Percentiles rank a stretch among this genome's conserved stretches.
Evolutionary conservation across 2,113 vertebrate species (phyloP).

Genomic region (Parus major): DNA sequence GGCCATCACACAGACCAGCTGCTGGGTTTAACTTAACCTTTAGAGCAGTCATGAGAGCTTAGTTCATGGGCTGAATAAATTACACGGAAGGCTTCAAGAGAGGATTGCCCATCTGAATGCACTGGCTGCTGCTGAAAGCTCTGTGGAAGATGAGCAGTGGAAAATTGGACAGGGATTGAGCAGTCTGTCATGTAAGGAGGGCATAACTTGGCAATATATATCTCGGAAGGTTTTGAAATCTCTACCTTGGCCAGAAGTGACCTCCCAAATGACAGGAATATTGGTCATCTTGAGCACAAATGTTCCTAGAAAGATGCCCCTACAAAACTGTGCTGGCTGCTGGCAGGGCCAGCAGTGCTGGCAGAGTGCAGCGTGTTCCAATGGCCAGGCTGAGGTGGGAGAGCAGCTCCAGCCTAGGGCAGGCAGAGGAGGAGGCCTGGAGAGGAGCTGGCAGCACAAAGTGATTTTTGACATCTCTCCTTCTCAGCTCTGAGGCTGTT

Average conservation of each 20-base stretch:
- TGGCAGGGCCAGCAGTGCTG: not conserved
- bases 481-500: not conserved
- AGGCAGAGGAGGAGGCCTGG: not conserved
- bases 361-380: not conserved
- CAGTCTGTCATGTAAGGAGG: not conserved
- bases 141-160: not conserved
- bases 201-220: not conserved
- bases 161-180: not conserved
- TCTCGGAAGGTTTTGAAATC: not conserved
- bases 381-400: not conserved
- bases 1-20: not conserved
- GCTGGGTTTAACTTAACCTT: slow-evolving; percentile 14
- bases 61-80: slow-evolving; percentile 1
- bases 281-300: not conserved
- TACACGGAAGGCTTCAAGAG: not conserved
- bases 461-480: not conserved
- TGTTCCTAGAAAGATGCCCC: slow-evolving; percentile 40
- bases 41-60: not conserved
- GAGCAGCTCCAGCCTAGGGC: not conserved
- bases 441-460: not conserved
- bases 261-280: not conserved
- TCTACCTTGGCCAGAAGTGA: not conserved
- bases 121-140: not conserved
- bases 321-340: not conserved
- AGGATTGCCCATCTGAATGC: not conserved